Evolutionary conservation across 2,113 vertebrate species (phyloP).

Genomic region (Australoheros scitulus): DNA sequence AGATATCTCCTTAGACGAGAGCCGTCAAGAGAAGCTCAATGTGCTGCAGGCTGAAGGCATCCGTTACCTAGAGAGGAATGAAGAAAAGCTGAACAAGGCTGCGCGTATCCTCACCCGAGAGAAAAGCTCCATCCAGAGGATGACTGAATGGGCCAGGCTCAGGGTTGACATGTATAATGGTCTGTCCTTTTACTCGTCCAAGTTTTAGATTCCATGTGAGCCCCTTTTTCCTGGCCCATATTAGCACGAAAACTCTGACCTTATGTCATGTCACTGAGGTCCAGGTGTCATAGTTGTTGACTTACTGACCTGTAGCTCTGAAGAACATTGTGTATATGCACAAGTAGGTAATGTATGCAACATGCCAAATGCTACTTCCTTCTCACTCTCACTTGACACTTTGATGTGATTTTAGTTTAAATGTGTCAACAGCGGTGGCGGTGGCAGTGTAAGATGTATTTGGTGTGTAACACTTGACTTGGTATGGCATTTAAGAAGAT

Average conservation of each 20-base stretch:
- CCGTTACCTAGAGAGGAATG: slow-evolving; percentile 91
- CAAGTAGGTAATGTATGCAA: neutral
- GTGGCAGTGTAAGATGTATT: neutral
- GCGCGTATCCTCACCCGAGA: slow-evolving; percentile 85
- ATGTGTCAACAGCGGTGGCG: neutral
- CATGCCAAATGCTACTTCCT: slow-evolving; percentile 21
- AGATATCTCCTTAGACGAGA: slow-evolving; percentile 92
- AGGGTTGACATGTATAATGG: slow-evolving; percentile 88
- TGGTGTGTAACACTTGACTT: neutral
- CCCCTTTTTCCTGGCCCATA: slow-evolving; percentile 24
- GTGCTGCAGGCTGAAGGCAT: slow-evolving; percentile 86
- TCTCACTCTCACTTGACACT: neutral
- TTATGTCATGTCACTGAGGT: neutral
- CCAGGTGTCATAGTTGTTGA: slow-evolving; percentile 5
- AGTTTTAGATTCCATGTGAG: slow-evolving; percentile 68
- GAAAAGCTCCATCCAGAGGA: slow-evolving; percentile 85
- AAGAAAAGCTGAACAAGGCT: slow-evolving; percentile 89
- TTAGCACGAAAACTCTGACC: neutral
- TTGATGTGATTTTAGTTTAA: neutral
- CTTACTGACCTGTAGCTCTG: neutral
- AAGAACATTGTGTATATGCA: neutral
- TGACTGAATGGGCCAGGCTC: slow-evolving; percentile 87
- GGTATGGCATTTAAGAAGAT: neutral
- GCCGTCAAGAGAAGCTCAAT: slow-evolving; percentile 90
- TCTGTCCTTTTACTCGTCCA: slow-evolving; percentile 78